Conservation (phyloP, 2,797 vertebrate species). For the Perdix hodgsoniae region DNA sequence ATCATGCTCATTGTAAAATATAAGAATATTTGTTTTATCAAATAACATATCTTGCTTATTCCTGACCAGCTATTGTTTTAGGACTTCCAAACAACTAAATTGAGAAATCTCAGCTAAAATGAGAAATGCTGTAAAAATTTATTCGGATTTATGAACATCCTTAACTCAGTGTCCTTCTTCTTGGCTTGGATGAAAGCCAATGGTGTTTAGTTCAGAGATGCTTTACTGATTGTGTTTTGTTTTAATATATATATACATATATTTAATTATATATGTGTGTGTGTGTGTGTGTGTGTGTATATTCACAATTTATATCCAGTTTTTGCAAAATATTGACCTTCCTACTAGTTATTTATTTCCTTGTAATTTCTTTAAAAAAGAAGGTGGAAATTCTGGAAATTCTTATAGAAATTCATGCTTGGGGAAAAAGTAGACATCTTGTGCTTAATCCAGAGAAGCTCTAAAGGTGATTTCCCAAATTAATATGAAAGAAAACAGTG, state of each 20-base stretch:
- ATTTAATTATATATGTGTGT: no score
- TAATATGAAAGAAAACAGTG: neutral
- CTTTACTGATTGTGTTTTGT: neutral
- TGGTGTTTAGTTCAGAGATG: neutral
- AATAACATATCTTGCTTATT: neutral
- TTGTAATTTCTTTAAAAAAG: neutral
- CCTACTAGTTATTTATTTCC: neutral
- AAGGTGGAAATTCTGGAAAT: neutral
- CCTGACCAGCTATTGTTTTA: neutral
- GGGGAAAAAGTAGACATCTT: neutral
- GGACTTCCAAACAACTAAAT: neutral
- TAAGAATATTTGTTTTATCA: neutral
- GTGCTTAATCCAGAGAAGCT: neutral
- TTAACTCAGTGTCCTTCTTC: neutral
- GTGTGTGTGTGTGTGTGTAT: no score
- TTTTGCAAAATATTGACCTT: neutral
- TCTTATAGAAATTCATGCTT: neutral
- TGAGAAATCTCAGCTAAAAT: neutral
- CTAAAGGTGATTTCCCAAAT: neutral
- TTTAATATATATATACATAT: neutral
- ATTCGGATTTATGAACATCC: neutral
- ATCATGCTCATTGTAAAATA: neutral
- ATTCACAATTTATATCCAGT: neutral
- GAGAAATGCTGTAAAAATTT: neutral
- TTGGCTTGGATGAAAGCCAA: neutral